These are phyloP conservation scores for Macrotrachela quadricornifera DNA, from an alignment of 1,140 invertebrate species.

Conservation along the genomic window DNA sequence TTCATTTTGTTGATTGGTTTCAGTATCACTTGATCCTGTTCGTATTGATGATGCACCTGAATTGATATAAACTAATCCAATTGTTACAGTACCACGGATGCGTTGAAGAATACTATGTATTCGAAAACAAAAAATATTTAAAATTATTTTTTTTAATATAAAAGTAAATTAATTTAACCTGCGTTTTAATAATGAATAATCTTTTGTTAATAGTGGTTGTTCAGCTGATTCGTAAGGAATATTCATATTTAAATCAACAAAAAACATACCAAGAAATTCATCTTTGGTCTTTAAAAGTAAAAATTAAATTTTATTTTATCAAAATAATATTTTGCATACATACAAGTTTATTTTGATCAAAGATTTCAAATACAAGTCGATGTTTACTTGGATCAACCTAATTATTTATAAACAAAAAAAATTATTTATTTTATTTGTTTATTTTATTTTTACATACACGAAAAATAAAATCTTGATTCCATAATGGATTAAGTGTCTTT, in stretches of 20 bases:
- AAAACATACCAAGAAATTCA: not conserved
- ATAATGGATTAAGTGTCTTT: not conserved
- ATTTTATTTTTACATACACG: not conserved
- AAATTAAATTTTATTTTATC: not conserved
- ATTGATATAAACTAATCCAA: too few relatives aligned
- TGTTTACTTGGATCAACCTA: not conserved
- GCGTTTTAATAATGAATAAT: not conserved
- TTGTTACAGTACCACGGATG: not conserved
- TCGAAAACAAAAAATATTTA: not conserved
- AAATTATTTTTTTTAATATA: not conserved
- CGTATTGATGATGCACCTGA: too few relatives aligned
- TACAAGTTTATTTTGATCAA: not conserved
- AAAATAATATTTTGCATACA: not conserved
- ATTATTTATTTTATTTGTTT: not conserved
- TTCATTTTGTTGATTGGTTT: too few relatives aligned
- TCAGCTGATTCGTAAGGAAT: not conserved
- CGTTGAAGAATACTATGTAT: not conserved
- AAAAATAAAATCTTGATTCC: not conserved
- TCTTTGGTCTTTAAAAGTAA: not conserved
- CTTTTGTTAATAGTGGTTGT: not conserved
- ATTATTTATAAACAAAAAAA: too few relatives aligned
- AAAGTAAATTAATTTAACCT: not conserved
- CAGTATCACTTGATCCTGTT: too few relatives aligned
- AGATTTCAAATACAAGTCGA: not conserved
- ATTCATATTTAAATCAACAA: not conserved